These are phyloP conservation scores for Sycobia sp. DNA, from an alignment of 1,140 invertebrate species.

Conservation along the genomic window DNA sequence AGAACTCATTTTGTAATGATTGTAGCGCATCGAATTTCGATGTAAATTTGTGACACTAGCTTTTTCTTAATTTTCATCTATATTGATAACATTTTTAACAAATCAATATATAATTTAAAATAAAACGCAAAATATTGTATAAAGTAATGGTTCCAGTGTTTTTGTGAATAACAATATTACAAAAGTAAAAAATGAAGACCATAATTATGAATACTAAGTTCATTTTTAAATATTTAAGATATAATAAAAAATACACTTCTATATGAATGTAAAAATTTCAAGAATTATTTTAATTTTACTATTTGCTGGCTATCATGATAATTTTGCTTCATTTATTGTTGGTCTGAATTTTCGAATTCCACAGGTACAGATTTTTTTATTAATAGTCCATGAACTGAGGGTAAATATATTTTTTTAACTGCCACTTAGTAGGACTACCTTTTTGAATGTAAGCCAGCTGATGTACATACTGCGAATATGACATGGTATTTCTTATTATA, in stretches of 20 bases:
- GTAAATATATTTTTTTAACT: conserved; percentile 14
- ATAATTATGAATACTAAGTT: conserved; percentile 5
- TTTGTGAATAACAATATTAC: conserved; percentile 37
- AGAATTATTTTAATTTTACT: neutral
- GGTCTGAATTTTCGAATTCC: too few species aligned
- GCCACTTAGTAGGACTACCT: neutral
- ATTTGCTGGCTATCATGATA: neutral
- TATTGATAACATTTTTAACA: conserved; percentile 9
- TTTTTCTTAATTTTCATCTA: conserved; percentile 35
- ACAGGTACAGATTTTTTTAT: neutral
- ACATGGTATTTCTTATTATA: conserved; percentile 17
- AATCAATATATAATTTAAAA: conserved; percentile 29
- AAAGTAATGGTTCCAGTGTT: conserved; percentile 51
- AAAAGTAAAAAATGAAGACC: conserved; percentile 9
- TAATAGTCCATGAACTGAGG: neutral
- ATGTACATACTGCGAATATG: conserved; percentile 4
- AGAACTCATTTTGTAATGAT: conserved; percentile 36
- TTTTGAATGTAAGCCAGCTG: conserved; percentile 15
- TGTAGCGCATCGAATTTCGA: conserved; percentile 4
- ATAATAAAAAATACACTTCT: neutral
- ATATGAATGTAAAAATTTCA: conserved; percentile 4
- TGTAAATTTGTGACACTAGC: conserved; percentile 22
- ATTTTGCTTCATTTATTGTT: neutral
- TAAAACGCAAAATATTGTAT: conserved; percentile 39
- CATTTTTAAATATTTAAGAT: conserved; percentile 9